Evolutionary conservation across 2,797 vertebrate genomes (phyloP), one percentile per base, ranked within the genome.

Genomic region (Aulostomus chinensis): DNA sequence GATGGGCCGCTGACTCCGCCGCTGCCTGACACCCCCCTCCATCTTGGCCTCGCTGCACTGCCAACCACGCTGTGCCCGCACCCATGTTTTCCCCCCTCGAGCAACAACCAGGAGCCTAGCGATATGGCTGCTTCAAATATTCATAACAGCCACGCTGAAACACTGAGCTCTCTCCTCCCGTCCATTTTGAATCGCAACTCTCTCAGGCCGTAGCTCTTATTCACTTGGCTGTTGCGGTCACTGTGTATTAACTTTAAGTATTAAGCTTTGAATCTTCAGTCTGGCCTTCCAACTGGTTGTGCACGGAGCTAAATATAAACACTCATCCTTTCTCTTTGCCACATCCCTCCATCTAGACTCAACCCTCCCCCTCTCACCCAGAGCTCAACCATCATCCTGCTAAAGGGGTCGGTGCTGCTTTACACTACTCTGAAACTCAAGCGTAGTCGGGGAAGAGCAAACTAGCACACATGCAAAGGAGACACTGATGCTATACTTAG

Each of bases 111-210:
- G 79, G 76, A 81, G 76, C 73, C 58, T 37, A 52, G 77, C 9
- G 78, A 85, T 81, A 81, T 73, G 74, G 74, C 73, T 74, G 57
- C 77, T 83, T 89, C 67, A 89, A 85, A 89, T 86, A 86, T 88
- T 86, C 81, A 86, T 81, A 85, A 73, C 62, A 65, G 78, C 65
- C 50, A 70, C 59, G 20, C 58, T 60, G 72, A 74, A 75, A 81
- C 68, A 53, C 52, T 35, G 48, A 54, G 56, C 76, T 53, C 53
- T 53, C 21, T 38, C 24, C 71, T 76, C 73, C 70, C 77, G 70
- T 78, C 80, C 84, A 84, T 88, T 86, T 85, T 82, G 71, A 86
- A 76, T 85, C 61, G 73, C 56, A 69, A 51, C 67, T 72, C 63
- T 72, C 50, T n/a, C n/a, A 36, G 45, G 67, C 57, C 11, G 20